These are phyloP conservation scores for Ciconia stormi DNA, from an alignment of 2,113 vertebrate species.

Conservation along the genomic window DNA sequence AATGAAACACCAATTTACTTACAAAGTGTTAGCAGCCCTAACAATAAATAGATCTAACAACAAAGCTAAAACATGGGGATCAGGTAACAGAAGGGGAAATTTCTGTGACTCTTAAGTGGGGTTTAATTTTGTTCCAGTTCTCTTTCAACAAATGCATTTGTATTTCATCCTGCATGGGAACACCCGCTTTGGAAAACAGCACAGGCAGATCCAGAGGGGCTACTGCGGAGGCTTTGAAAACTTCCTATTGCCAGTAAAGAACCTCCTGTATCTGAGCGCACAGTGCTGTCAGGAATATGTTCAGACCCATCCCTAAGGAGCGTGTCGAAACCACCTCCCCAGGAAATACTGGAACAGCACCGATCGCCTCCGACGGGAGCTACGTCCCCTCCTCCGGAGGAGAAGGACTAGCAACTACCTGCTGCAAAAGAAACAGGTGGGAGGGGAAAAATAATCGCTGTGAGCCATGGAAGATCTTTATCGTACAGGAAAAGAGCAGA, in stretches of 20 bases:
- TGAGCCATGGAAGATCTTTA: neutral
- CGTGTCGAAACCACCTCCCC: neutral
- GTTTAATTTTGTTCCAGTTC: neutral
- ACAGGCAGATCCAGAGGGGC: neutral
- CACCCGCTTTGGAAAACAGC: neutral
- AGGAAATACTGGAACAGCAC: neutral
- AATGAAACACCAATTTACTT: neutral
- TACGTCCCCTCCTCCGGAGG: neutral
- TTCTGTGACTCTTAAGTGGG: neutral
- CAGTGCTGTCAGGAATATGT: neutral
- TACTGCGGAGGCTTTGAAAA: neutral
- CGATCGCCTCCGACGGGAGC: fast-evolving
- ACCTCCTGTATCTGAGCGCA: neutral
- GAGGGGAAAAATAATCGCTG: neutral
- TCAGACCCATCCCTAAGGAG: neutral
- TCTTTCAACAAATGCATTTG: neutral
- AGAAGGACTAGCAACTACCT: neutral
- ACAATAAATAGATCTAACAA: neutral
- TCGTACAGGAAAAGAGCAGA: neutral
- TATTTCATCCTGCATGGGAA: neutral
- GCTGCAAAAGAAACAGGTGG: neutral
- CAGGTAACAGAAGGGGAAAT: neutral
- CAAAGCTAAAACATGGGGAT: neutral
- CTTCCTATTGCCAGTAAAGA: neutral
- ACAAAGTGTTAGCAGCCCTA: neutral